A percentile compares a stretch with the other conserved stretches of the same genome.
Conservation (phyloP, 2,797 vertebrate genomes). For the Hybognathus amarus region DNA sequence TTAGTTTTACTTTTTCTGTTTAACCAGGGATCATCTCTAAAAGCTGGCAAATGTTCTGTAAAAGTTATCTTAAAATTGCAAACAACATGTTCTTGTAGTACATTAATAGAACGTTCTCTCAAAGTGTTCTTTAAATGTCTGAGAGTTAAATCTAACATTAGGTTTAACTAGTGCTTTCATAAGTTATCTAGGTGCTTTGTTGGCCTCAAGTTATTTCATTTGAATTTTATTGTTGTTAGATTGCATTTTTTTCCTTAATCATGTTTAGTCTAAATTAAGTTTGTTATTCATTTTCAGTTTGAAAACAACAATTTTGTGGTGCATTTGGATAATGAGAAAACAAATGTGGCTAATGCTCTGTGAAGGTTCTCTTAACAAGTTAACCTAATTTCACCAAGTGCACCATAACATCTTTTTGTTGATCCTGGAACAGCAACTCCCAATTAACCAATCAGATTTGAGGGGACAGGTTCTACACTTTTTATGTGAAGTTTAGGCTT, state of each 20-base stretch:
- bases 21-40: background rate
- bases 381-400: too few relatives aligned
- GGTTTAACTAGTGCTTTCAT: too few relatives aligned
- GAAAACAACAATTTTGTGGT: background rate
- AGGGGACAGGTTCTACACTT: too few relatives aligned
- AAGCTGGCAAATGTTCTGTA: background rate
- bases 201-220: background rate
- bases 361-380: too few relatives aligned
- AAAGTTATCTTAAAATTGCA: background rate
- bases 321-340: background rate
- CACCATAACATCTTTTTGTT: too few relatives aligned
- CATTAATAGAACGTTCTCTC: background rate
- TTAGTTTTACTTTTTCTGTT: background rate
- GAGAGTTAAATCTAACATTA: too few relatives aligned
- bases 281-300: background rate
- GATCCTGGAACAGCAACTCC: background rate
- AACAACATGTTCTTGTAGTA: background rate
- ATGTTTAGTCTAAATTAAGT: background rate
- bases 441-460: too few relatives aligned
- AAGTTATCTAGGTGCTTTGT: background rate
- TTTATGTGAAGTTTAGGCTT: too few relatives aligned
- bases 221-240: too few relatives aligned
- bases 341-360: background rate
- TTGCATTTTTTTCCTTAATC: too few relatives aligned
- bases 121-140: background rate